Evolutionary conservation across 2,797 vertebrate species (phyloP), one percentile per base, ranked within the genome.

Genomic region (Miichthys miiuy): DNA sequence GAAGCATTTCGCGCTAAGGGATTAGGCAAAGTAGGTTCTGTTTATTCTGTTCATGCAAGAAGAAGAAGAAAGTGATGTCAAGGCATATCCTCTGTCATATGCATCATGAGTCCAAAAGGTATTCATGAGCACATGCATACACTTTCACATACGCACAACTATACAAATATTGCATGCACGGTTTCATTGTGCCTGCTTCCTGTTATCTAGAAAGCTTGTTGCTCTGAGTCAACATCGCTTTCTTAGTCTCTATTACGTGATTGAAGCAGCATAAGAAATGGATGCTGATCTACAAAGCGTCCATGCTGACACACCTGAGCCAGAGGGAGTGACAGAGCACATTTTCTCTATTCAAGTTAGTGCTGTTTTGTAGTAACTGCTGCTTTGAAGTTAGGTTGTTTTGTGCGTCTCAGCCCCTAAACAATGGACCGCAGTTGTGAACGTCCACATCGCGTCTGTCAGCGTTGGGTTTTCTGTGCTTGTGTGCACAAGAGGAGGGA

Each of bases 11-110:
- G 67, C 74, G 52, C 34, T 44, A 8, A 68, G 66, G 83, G 85
- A 90, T 92, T 91, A 88, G 77, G 70, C 80, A 84, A 69, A 82
- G 81, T 75, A 51, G 47, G 64, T 38, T 48, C 74, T 79, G 87
- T 87, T 90, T 86, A 72, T 74, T 55, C 72, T 81, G 79, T 72
- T 80, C 61, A n/a, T 12, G 38, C 71, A 62, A 76, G 25, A 83
- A 76, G 25, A 83, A 76, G 25, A 83, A 78, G 80, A 87, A 85
- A 77, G 78, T 67, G 68, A 79, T 66, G 72, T 77, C 69, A 65
- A 79, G 42, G 62, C 60, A 62, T 69, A 85, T 83, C 62, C n/a
- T 41, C 38, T 64, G 51, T 72, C 41, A 63, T 65, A 30, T 80
- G 21, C 42, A 23, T 54, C 56, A 27, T 10, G 52, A 70, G 77